phyloP scores from a whole-genome alignment of 2,888 invertebrate genomes.

The Cheilosia grossa region DNA sequence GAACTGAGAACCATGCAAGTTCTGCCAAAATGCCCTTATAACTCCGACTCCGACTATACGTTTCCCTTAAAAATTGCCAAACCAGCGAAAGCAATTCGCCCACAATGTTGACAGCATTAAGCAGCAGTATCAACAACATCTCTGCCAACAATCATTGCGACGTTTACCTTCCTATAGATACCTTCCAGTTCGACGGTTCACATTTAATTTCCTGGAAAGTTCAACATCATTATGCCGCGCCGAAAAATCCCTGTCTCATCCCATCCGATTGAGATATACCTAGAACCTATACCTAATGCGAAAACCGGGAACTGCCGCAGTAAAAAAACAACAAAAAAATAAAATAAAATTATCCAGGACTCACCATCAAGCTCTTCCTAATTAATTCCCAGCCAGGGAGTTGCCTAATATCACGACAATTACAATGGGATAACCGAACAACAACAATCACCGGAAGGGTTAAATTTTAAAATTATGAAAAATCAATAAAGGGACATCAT shows the following conservation, averaged over 20 bases:
- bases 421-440: slow-evolving; percentile 57
- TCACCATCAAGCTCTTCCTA: slow-evolving; percentile 32
- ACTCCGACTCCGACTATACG: not conserved
- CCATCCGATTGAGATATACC: slow-evolving; percentile 47
- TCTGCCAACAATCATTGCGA: not conserved
- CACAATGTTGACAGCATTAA: slow-evolving; percentile 20
- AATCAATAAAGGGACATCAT: slow-evolving; percentile 65
- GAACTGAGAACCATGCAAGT: too few relatives aligned
- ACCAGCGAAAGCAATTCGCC: slow-evolving; percentile 4
- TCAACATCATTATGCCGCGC: slow-evolving; percentile 54
- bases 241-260: slow-evolving; percentile 30
- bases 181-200: slow-evolving; percentile 42
- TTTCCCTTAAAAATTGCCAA: slow-evolving; percentile 12
- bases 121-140: not conserved
- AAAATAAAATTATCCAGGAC: slow-evolving; percentile 3
- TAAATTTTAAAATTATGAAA: slow-evolving; percentile 66
- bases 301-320: not conserved
- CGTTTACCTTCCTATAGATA: too few relatives aligned
- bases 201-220: slow-evolving; percentile 65
- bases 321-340: not conserved
- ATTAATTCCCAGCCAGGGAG: slow-evolving; percentile 59
- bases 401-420: slow-evolving; percentile 70
- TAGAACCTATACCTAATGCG: not conserved
- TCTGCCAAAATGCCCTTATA: too few relatives aligned
- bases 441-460: slow-evolving; percentile 66